A percentile compares a stretch with the other conserved stretches of the same genome.
Conservation (phyloP, 1,140 invertebrate species). For the Drosophila orosa region DNA sequence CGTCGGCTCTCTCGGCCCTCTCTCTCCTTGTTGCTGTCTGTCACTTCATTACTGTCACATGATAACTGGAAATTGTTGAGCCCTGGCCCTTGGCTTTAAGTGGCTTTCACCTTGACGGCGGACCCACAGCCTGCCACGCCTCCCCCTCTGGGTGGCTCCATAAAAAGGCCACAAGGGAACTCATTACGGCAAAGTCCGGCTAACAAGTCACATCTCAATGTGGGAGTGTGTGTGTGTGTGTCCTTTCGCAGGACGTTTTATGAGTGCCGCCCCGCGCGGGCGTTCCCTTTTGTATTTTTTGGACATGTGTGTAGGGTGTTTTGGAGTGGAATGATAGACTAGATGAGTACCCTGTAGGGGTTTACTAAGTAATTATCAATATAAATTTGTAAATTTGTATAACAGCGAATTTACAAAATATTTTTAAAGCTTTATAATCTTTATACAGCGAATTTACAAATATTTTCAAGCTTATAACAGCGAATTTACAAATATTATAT, state of each 20-base stretch:
- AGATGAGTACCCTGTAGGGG: background rate
- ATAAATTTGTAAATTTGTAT: no score
- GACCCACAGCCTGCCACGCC: background rate
- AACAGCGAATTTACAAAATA: no score
- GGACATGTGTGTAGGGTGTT: background rate
- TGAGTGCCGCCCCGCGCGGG: conserved; percentile 24
- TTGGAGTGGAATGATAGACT: no score
- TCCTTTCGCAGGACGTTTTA: conserved; percentile 58
- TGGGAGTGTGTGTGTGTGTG: conserved; percentile 26
- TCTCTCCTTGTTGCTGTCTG: conserved; percentile 38
- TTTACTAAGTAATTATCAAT: no score
- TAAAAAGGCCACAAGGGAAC: conserved; percentile 65
- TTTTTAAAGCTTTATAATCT: no score
- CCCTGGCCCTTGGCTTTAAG: conserved; percentile 57
- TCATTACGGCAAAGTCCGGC: conserved; percentile 60
- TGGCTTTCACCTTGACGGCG: conserved; percentile 57
- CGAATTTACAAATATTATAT: background rate
- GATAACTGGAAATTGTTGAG: conserved; percentile 62
- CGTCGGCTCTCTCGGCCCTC: no score
- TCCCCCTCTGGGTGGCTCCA: conserved; percentile 4
- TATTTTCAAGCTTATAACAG: no score
- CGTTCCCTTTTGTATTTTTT: conserved; percentile 3
- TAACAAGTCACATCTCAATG: conserved; percentile 50
- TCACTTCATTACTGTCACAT: conserved; percentile 66
- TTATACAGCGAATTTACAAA: no score